Percentiles rank a stretch among this genome's conserved stretches.
These are phyloP conservation scores for Lithophane leautieri DNA, from an alignment of 2,888 invertebrate genomes.

Conservation along the genomic window DNA sequence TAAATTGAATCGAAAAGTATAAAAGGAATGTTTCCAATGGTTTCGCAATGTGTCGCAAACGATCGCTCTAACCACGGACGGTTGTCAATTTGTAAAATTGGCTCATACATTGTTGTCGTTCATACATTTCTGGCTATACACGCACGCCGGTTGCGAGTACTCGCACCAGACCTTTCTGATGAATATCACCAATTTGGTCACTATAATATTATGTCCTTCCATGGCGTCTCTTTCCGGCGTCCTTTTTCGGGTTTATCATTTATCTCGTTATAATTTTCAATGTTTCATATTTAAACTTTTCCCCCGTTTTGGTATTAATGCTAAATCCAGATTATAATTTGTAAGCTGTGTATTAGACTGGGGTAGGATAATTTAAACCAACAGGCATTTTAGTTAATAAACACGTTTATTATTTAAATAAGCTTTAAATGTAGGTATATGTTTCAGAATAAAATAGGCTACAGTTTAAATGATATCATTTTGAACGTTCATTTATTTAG, in stretches of 20 bases:
- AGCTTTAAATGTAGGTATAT: background rate
- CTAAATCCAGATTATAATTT: slow-evolving; percentile 29
- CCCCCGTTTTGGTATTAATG: background rate
- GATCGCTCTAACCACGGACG: slow-evolving; percentile 25
- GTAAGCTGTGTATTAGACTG: background rate
- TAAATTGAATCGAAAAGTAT: slow-evolving; percentile 17
- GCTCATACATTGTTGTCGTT: no score
- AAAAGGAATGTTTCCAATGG: slow-evolving; percentile 22
- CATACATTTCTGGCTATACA: no score
- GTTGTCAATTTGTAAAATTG: slow-evolving; percentile 63
- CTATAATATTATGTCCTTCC: background rate
- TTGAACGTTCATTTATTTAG: background rate
- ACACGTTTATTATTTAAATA: no score
- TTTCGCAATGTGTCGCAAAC: slow-evolving; percentile 31
- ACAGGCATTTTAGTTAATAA: no score
- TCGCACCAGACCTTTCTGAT: background rate
- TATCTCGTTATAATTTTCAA: background rate
- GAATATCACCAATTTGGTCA: background rate
- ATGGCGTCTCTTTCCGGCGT: background rate
- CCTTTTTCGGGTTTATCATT: background rate
- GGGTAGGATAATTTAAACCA: background rate
- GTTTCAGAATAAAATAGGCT: background rate
- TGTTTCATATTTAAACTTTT: background rate
- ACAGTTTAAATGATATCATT: background rate
- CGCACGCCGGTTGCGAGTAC: no score